Percentiles rank a stretch among this genome's conserved stretches.
phyloP scores from a whole-genome alignment of 2,113 vertebrate genomes.

The Podarcis raffonei region DNA sequence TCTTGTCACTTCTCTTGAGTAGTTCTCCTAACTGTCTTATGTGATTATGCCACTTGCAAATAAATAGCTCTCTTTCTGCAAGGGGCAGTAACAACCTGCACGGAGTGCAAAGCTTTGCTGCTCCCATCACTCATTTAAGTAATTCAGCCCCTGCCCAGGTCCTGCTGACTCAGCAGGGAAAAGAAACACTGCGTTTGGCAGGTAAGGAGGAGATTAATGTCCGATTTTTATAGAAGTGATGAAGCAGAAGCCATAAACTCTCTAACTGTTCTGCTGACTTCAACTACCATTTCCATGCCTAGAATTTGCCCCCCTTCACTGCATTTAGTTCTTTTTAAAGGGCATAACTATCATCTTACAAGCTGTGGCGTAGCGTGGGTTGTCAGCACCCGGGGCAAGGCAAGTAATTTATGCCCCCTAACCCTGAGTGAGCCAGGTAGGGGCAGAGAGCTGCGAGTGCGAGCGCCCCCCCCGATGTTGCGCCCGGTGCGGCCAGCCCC shows the following conservation, averaged over 20 bases:
- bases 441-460: too few species aligned
- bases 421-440: too few species aligned
- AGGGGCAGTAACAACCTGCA: not conserved
- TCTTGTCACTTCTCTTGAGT: not conserved
- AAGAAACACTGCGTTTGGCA: not conserved
- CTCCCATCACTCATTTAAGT: not conserved
- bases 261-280: not conserved
- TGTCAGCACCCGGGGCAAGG: too few species aligned
- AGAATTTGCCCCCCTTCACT: not conserved
- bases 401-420: too few species aligned
- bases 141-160: not conserved
- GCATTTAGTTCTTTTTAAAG: not conserved
- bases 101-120: not conserved
- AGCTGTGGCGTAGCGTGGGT: too few species aligned
- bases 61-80: constrained; percentile 8
- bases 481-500: too few species aligned
- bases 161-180: not conserved
- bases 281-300: not conserved
- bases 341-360: not conserved
- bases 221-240: not conserved
- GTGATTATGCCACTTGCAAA: not conserved
- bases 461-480: too few species aligned
- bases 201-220: not conserved
- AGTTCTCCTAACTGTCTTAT: not conserved
- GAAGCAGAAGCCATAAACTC: not conserved